These are phyloP conservation scores for Xerus inauris DNA, from an alignment of 2,113 vertebrate species.

Conservation along the genomic window DNA sequence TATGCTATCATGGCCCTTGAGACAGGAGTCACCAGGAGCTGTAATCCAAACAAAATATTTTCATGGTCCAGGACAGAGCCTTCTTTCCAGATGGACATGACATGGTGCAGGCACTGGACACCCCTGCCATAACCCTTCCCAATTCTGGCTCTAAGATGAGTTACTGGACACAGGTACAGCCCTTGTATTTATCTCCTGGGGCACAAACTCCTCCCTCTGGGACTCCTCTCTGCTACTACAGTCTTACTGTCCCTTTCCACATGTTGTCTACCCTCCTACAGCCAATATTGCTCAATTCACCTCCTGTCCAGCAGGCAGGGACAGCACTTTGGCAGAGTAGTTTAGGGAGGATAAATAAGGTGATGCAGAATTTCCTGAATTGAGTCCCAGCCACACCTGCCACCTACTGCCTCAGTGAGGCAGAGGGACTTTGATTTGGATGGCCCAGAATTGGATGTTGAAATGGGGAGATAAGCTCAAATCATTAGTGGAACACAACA, in stretches of 20 bases:
- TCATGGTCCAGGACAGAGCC: neutral
- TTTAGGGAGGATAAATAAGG: neutral
- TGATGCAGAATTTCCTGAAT: too few species aligned
- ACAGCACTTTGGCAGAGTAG: accelerated
- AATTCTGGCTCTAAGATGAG: neutral
- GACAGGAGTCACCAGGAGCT: neutral
- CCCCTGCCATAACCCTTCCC: too few species aligned
- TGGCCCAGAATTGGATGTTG: too few species aligned
- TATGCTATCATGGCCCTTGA: neutral
- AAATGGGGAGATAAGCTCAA: too few species aligned
- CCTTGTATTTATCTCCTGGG: neutral
- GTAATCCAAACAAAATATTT: neutral
- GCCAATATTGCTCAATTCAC: too few species aligned
- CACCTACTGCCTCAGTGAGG: neutral
- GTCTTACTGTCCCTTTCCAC: neutral
- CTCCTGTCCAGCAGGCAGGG: neutral
- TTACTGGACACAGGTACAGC: neutral
- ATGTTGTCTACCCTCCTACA: neutral
- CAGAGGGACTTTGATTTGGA: neutral
- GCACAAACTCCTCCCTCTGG: neutral
- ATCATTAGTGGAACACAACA: too few species aligned
- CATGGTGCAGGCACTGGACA: neutral
- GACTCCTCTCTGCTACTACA: neutral
- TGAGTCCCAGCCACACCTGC: neutral
- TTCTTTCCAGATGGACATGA: accelerated